Evolutionary conservation across 2,113 vertebrate species (phyloP).

Genomic region (Bambusicola thoracicus): DNA sequence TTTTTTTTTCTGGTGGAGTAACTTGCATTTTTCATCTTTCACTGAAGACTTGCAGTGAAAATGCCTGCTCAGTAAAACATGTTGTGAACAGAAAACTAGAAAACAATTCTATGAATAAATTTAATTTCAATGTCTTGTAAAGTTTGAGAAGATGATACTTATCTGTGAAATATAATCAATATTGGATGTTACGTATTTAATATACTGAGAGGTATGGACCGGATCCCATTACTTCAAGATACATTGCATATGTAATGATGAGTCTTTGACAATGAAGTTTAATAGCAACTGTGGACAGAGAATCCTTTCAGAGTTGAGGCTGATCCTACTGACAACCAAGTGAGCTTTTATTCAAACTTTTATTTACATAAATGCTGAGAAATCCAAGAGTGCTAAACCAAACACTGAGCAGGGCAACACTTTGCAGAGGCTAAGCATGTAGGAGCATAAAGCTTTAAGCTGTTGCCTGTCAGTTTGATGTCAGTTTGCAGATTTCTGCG

Average conservation of each 20-base stretch:
- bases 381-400: neutral
- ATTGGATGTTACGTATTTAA: neutral
- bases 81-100: neutral
- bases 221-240: neutral
- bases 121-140: neutral
- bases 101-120: neutral
- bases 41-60: neutral
- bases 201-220: neutral
- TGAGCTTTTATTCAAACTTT: neutral
- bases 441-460: neutral
- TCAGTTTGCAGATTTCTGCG: neutral
- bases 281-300: neutral
- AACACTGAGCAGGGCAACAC: neutral
- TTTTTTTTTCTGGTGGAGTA: neutral
- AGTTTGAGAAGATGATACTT: neutral
- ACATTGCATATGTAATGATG: fast-evolving
- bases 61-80: neutral
- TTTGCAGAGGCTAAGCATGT: neutral
- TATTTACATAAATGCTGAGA: neutral
- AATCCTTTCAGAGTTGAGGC: neutral
- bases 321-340: neutral
- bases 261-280: neutral
- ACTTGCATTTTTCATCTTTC: neutral
- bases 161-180: neutral
- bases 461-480: neutral